Conservation (phyloP, 2,888 invertebrate species). For the Chelonus formosanus region DNA sequence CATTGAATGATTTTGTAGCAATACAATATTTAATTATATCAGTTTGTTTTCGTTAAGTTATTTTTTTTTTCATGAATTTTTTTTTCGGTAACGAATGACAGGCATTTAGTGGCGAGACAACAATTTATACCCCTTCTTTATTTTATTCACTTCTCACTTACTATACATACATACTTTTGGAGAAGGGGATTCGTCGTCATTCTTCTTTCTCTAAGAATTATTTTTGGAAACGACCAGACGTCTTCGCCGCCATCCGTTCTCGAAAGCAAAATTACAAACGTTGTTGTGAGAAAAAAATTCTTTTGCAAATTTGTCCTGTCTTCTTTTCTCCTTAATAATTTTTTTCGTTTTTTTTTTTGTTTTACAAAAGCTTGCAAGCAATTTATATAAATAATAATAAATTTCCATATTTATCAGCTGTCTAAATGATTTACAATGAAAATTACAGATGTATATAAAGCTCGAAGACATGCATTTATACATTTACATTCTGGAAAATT, state of each 20-base stretch:
- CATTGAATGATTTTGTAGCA: too few relatives aligned
- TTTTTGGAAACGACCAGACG: conserved; percentile 36
- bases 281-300: conserved; percentile 5
- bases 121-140: neutral
- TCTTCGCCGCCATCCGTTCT: conserved; percentile 12
- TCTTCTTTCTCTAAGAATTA: conserved; percentile 30
- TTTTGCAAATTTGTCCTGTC: conserved; percentile 4
- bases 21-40: too few relatives aligned
- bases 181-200: conserved; percentile 22
- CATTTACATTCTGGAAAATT: too few relatives aligned
- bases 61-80: conserved; percentile 11
- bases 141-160: neutral
- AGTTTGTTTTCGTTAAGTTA: neutral
- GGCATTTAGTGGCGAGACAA: conserved; percentile 5
- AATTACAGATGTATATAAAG: too few relatives aligned
- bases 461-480: too few relatives aligned
- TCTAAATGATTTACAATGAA: too few relatives aligned
- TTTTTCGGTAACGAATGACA: conserved; percentile 25
- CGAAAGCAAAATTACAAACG: conserved; percentile 18
- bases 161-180: conserved; percentile 1
- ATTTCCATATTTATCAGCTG: neutral
- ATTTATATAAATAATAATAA: neutral
- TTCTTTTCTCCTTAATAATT: neutral
- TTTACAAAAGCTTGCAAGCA: neutral
- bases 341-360: too few relatives aligned